Percentiles rank a stretch among this genome's conserved stretches.
Conservation (phyloP, 2,888 invertebrate genomes). For the Hirtodrosophila cameraria region DNA sequence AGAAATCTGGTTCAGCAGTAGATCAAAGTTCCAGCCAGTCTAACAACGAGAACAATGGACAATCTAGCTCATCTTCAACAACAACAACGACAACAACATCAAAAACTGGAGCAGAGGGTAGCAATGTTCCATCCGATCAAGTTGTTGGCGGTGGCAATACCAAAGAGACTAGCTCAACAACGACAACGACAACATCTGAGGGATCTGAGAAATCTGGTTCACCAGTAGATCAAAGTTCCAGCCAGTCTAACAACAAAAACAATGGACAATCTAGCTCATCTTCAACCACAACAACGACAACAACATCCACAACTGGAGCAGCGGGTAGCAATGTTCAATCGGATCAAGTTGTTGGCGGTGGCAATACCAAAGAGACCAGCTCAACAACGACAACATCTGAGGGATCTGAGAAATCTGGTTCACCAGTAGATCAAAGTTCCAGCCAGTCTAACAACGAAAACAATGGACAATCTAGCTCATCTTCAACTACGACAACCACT, state of each 20-base stretch:
- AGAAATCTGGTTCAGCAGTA: background rate
- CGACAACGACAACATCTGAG: constrained; percentile 7
- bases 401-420: background rate
- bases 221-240: background rate
- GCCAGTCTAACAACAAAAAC: too few relatives aligned
- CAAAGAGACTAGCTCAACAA: background rate
- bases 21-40: background rate
- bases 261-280: too few relatives aligned
- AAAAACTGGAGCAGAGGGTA: too few relatives aligned
- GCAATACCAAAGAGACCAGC: background rate
- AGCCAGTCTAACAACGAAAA: background rate
- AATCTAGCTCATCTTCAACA: background rate
- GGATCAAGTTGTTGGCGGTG: too few relatives aligned
- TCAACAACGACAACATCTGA: constrained; percentile 6
- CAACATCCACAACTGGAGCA: background rate
- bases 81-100: background rate
- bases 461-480: constrained; percentile 4
- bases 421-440: background rate
- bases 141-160: too few relatives aligned
- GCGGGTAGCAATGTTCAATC: background rate
- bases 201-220: background rate
- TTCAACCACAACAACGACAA: too few relatives aligned
- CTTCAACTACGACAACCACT: constrained; percentile 1
- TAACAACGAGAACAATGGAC: constrained; percentile 8
- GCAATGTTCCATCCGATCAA: too few relatives aligned